Percentiles rank a stretch among this genome's conserved stretches.
Conservation (phyloP, 2,797 vertebrate species). For the Onychomys leucogaster region DNA sequence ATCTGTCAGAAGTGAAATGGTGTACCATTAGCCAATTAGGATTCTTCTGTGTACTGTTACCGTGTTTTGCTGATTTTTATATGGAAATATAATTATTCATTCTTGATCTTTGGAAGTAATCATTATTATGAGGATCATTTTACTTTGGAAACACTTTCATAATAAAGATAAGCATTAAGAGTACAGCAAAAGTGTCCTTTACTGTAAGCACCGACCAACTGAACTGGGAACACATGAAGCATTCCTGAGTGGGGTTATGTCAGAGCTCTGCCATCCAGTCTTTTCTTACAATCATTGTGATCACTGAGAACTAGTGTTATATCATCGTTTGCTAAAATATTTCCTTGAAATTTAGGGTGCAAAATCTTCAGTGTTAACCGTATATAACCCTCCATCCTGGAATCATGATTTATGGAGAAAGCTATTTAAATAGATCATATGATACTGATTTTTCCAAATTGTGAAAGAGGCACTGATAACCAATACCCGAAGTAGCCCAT, state of each 20-base stretch:
- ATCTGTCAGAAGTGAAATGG: slow-evolving; percentile 85
- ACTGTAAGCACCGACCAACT: not conserved
- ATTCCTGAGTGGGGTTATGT: not conserved
- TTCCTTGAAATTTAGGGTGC: slow-evolving; percentile 34
- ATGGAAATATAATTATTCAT: slow-evolving; percentile 83
- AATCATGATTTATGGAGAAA: not conserved
- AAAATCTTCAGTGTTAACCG: slow-evolving; percentile 28
- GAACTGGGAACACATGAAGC: not conserved
- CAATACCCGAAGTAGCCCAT: not conserved
- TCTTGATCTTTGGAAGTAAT: slow-evolving; percentile 86
- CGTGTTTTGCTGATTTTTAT: slow-evolving; percentile 84
- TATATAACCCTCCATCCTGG: slow-evolving; percentile 13
- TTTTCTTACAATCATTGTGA: not conserved
- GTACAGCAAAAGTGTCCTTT: slow-evolving; percentile 71
- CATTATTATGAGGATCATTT: slow-evolving; percentile 87
- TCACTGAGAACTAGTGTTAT: not conserved
- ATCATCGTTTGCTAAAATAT: not conserved
- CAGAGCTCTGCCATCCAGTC: not conserved
- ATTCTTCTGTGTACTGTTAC: slow-evolving; percentile 83
- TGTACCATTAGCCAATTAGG: slow-evolving; percentile 82
- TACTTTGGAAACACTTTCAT: slow-evolving; percentile 90
- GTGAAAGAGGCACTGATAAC: not conserved
- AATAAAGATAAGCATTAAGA: slow-evolving; percentile 89
- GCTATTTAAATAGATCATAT: not conserved
- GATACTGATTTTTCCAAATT: not conserved